Evolutionary conservation across 64 coral and sea anemone genomes (phyloP).

Genomic region (Montipora cactus): DNA sequence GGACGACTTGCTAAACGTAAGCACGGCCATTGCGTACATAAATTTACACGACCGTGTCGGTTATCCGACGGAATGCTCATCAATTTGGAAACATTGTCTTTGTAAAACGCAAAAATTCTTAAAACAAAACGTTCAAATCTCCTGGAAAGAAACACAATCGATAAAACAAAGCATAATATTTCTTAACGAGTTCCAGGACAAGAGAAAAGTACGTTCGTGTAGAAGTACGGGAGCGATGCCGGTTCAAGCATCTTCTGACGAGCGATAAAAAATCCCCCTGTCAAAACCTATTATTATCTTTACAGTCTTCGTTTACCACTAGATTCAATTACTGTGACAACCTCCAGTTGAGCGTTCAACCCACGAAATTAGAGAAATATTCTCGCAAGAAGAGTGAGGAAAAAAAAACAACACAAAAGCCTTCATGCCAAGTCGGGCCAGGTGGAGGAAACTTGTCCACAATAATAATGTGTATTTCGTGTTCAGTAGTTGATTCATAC

Average conservation of each 20-base stretch:
- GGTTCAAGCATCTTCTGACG: conserved; percentile 53
- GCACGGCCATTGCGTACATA: conserved; percentile 19
- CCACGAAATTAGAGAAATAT: conserved; percentile 59
- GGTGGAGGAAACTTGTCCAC: conserved; percentile 90
- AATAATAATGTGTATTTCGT: conserved; percentile 87
- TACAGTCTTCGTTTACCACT: conserved; percentile 61
- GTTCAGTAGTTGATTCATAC: conserved; percentile 85
- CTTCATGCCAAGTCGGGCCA: conserved; percentile 86
- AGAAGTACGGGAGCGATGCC: conserved; percentile 38
- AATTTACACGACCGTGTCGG: conserved; percentile 18
- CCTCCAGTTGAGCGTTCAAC: conserved; percentile 79
- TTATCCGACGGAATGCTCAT: conserved; percentile 56
- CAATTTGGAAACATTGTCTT: conserved; percentile 34
- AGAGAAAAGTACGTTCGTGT: conserved; percentile 23
- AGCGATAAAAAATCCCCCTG: conserved; percentile 76
- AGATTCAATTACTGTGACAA: conserved; percentile 86
- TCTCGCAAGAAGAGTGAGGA: conserved; percentile 61
- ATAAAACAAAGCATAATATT: background rate
- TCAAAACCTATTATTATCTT: conserved; percentile 79
- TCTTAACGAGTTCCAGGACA: background rate
- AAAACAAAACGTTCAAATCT: background rate
- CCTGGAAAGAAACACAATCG: background rate
- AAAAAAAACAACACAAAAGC: conserved; percentile 73
- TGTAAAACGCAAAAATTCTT: conserved; percentile 30
- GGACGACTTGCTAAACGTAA: conserved; percentile 18